A percentile compares a stretch with the other conserved stretches of the same genome.
phyloP scores from a whole-genome alignment of 2,113 vertebrate genomes.

The Noturus placidus region DNA sequence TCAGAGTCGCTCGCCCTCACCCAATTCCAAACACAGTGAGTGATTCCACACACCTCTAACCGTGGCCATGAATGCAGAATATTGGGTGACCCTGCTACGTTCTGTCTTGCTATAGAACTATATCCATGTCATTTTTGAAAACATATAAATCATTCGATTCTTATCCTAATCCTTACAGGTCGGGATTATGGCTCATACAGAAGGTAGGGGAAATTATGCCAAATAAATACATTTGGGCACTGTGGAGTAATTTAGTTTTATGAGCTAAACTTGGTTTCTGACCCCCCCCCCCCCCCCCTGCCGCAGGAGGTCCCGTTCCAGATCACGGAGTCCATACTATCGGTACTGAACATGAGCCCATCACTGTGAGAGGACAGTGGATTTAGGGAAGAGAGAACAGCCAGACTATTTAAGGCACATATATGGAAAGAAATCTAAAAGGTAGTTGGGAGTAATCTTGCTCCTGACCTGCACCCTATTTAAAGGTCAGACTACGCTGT shows the following conservation, averaged over 20 bases:
- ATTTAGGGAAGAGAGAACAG: neutral
- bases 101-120: neutral
- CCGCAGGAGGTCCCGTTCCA: constrained; percentile 68
- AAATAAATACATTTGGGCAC: neutral
- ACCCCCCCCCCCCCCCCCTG: neutral
- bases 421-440: neutral
- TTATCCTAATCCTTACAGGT: constrained; percentile 65
- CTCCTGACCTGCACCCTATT: neutral
- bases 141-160: neutral
- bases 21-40: constrained; percentile 82
- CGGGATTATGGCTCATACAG: constrained; percentile 72
- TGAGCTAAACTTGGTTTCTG: neutral
- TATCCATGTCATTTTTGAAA: neutral
- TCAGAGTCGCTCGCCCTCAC: constrained; percentile 86
- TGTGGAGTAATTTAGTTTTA: neutral
- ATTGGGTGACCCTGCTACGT: neutral
- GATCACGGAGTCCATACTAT: constrained; percentile 73
- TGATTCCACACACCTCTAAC: neutral
- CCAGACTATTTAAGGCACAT: constrained; percentile 11
- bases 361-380: neutral
- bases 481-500: constrained; percentile 4
- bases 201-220: constrained; percentile 66
- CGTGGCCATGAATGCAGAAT: neutral
- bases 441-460: neutral
- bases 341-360: constrained; percentile 60